phyloP scores from a whole-genome alignment of 2,888 invertebrate genomes.

The Ephialtes manifestator region DNA sequence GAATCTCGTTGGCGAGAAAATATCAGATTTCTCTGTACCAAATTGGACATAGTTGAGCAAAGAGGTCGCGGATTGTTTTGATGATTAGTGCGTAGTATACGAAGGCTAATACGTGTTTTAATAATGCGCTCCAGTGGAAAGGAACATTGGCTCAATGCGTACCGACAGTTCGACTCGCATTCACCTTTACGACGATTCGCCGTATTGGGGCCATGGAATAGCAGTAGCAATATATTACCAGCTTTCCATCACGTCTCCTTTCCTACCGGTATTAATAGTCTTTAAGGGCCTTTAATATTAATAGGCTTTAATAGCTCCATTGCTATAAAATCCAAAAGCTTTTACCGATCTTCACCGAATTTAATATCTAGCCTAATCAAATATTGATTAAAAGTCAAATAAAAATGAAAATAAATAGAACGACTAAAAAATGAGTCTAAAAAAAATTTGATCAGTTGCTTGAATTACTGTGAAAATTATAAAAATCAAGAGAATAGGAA shows the following conservation, averaged over 20 bases:
- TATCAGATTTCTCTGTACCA: constrained; percentile 65
- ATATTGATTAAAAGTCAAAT: too few relatives aligned
- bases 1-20: not conserved
- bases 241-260: constrained; percentile 30
- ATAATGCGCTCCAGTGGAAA: constrained; percentile 74
- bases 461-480: too few relatives aligned
- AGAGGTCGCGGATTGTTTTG: constrained; percentile 75
- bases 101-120: constrained; percentile 75
- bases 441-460: too few relatives aligned
- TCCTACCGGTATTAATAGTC: constrained; percentile 63
- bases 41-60: constrained; percentile 72
- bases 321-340: too few relatives aligned
- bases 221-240: constrained; percentile 6
- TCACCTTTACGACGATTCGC: constrained; percentile 29
- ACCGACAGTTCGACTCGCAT: not conserved
- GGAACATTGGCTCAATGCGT: constrained; percentile 69
- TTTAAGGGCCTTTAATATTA: constrained; percentile 54
- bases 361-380: too few relatives aligned
- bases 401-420: too few relatives aligned
- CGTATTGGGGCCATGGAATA: not conserved
- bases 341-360: too few relatives aligned
- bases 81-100: constrained; percentile 76
- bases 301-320: too few relatives aligned
- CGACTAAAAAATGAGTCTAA: too few relatives aligned
- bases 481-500: too few relatives aligned